Conservation (phyloP, 2,888 invertebrate genomes). For the Pterostichus niger region DNA sequence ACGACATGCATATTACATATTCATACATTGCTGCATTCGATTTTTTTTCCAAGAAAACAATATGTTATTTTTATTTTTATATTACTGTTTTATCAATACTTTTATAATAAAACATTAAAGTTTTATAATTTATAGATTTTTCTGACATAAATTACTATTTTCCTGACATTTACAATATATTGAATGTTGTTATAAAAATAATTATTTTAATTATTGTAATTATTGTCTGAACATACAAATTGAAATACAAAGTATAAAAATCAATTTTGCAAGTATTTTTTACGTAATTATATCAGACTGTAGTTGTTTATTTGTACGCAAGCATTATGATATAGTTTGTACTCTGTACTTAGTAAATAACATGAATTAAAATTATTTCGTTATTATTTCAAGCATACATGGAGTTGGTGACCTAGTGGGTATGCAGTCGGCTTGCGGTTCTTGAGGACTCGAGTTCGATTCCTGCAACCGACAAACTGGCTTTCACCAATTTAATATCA, state of each 20-base stretch:
- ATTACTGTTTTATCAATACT: slow-evolving; percentile 53
- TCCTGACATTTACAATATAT: slow-evolving; percentile 24
- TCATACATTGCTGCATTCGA: slow-evolving; percentile 34
- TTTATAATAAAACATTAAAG: slow-evolving; percentile 48
- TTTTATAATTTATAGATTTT: slow-evolving; percentile 40
- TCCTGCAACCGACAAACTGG: no score
- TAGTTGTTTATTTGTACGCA: neutral
- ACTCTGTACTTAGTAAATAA: no score
- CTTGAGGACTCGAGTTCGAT: no score
- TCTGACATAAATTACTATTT: slow-evolving; percentile 51
- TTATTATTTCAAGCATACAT: no score
- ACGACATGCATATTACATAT: slow-evolving; percentile 54
- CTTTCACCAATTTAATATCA: no score
- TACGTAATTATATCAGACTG: neutral
- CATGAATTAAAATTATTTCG: no score
- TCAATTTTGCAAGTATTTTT: neutral
- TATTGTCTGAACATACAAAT: slow-evolving; percentile 9
- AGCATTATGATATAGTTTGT: no score
- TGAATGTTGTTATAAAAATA: slow-evolving; percentile 32
- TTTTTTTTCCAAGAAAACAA: slow-evolving; percentile 52
- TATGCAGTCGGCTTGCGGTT: no score
- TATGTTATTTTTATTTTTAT: slow-evolving; percentile 55
- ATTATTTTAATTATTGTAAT: slow-evolving; percentile 51
- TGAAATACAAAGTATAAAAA: slow-evolving; percentile 19
- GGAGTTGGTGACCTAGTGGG: no score